Conservation (phyloP, 2,113 vertebrate species). For the Amblyopsis rosae region DNA sequence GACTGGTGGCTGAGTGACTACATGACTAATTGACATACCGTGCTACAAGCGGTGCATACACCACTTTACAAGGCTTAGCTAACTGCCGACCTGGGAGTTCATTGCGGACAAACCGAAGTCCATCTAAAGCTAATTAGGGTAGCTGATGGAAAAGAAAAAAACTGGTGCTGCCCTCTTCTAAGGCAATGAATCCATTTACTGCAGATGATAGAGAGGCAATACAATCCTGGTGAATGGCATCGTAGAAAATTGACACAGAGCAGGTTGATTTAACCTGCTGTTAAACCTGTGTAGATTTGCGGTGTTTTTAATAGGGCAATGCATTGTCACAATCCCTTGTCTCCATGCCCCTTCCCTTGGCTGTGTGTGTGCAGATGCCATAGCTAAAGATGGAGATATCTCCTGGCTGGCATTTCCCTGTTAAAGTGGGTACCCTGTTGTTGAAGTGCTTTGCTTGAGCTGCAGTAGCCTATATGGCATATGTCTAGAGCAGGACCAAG, state of each 20-base stretch:
- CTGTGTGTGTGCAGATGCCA: slow-evolving; percentile 52
- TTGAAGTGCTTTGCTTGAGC: slow-evolving; percentile 51
- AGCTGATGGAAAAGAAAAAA: slow-evolving; percentile 14
- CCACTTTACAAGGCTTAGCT: slow-evolving; percentile 58
- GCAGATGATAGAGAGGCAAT: neutral
- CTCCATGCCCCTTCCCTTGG: slow-evolving; percentile 8
- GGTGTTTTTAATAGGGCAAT: slow-evolving; percentile 22
- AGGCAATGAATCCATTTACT: neutral
- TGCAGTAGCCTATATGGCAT: slow-evolving; percentile 48
- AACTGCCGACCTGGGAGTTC: slow-evolving; percentile 55
- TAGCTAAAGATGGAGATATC: slow-evolving; percentile 55
- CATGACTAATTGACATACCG: slow-evolving; percentile 53
- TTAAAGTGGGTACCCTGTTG: slow-evolving; percentile 43
- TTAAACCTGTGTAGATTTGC: neutral
- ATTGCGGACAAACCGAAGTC: slow-evolving; percentile 47
- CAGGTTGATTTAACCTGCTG: slow-evolving; percentile 15
- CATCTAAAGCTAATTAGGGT: slow-evolving; percentile 34
- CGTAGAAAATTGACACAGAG: slow-evolving; percentile 18
- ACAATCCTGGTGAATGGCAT: neutral
- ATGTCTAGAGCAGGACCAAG: slow-evolving; percentile 48
- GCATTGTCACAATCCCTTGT: neutral
- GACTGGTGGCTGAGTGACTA: slow-evolving; percentile 34
- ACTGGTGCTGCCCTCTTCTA: slow-evolving; percentile 16
- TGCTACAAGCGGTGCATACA: slow-evolving; percentile 29
- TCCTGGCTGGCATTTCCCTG: slow-evolving; percentile 58